Evolutionary conservation across 2,888 invertebrate genomes (phyloP).

Genomic region (Pseudanteris insignis): DNA sequence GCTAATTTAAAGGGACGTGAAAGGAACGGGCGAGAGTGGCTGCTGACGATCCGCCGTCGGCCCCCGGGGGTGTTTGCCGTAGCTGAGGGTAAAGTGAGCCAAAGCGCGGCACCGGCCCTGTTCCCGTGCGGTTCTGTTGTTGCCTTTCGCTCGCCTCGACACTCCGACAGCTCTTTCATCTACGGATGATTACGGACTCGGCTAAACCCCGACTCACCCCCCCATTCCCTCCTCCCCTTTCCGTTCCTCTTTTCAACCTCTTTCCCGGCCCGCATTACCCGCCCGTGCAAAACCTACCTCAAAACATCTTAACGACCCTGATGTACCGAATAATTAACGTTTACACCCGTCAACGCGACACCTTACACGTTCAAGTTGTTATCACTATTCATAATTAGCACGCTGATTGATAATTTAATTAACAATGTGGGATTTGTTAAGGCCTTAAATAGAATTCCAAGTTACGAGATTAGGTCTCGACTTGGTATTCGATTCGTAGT

Average conservation of each 20-base stretch:
- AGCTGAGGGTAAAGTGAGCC: slow-evolving; percentile 51
- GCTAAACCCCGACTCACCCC: slow-evolving; percentile 11
- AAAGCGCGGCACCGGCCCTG: slow-evolving; percentile 53
- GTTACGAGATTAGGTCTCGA: too few relatives aligned
- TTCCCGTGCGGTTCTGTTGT: slow-evolving; percentile 52
- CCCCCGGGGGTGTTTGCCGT: slow-evolving; percentile 47
- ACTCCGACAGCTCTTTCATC: slow-evolving; percentile 66
- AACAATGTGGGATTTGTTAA: too few relatives aligned
- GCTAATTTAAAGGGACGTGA: slow-evolving; percentile 62
- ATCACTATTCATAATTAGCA: too few relatives aligned
- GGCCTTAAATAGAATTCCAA: too few relatives aligned
- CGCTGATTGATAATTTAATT: too few relatives aligned
- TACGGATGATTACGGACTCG: slow-evolving; percentile 64
- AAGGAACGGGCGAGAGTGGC: slow-evolving; percentile 47
- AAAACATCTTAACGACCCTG: too few relatives aligned
- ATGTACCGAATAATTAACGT: slow-evolving; percentile 60
- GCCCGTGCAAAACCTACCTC: too few relatives aligned
- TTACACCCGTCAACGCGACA: too few relatives aligned
- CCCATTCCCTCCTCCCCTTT: slow-evolving; percentile 36
- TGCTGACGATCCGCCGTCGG: slow-evolving; percentile 45
- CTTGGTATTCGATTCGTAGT: too few relatives aligned
- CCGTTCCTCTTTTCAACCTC: too few relatives aligned
- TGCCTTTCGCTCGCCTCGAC: slow-evolving; percentile 58
- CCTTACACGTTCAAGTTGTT: too few relatives aligned
- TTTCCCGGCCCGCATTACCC: too few relatives aligned